phyloP scores from a whole-genome alignment of 2,113 vertebrate genomes.

The Ochotona princeps region DNA sequence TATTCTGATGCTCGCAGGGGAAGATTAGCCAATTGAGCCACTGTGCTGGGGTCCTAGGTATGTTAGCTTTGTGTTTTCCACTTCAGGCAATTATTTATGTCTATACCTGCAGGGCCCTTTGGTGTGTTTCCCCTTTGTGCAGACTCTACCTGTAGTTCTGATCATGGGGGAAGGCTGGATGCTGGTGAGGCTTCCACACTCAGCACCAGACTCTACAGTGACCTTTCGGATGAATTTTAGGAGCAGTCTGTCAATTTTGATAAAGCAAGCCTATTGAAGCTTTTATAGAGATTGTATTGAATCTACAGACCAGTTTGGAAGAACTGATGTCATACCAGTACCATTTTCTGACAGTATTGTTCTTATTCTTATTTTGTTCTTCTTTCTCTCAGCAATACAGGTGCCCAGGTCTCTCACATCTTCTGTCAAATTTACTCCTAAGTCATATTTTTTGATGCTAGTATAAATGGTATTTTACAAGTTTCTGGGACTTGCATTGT shows the following conservation, averaged over 20 bases:
- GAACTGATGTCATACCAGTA: background rate
- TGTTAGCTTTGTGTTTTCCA: constrained; percentile 18
- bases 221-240: constrained; percentile 30
- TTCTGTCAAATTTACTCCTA: background rate
- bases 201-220: background rate
- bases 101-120: background rate
- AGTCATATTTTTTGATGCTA: constrained; percentile 37
- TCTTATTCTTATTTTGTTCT: constrained; percentile 9
- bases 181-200: background rate
- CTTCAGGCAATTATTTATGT: background rate
- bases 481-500: too few species aligned
- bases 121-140: background rate
- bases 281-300: constrained; percentile 17
- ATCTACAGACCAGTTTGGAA: background rate
- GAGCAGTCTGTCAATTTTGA: background rate
- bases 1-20: too few species aligned
- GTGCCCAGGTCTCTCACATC: background rate
- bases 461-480: background rate
- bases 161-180: background rate
- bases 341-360: background rate
- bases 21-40: too few species aligned
- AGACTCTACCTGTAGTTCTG: background rate
- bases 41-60: background rate
- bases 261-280: background rate
- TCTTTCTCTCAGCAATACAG: background rate